Evolutionary conservation across 2,888 invertebrate species (phyloP).

Genomic region (Chironomus tentans): DNA sequence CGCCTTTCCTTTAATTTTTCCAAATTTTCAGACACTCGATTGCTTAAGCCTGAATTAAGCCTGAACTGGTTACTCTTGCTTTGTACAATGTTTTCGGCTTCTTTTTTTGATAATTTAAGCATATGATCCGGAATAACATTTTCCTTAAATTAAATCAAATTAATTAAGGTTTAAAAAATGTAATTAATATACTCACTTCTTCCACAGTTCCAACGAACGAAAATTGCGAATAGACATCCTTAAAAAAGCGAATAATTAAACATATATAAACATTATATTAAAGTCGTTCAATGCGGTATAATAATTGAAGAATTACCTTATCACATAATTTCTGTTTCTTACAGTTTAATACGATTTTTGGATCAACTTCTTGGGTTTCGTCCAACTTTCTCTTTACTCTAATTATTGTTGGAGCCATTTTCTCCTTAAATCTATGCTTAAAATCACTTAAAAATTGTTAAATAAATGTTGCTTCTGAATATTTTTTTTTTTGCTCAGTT

Average conservation of each 20-base stretch:
- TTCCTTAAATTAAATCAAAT: neutral
- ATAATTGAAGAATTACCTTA: slow-evolving; percentile 29
- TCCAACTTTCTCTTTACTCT: slow-evolving; percentile 63
- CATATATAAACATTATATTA: too few relatives aligned
- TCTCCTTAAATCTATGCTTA: neutral
- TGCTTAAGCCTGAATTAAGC: slow-evolving; percentile 42
- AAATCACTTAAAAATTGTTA: neutral
- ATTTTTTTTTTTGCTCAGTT: too few relatives aligned
- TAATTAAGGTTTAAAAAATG: neutral
- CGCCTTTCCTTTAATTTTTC: slow-evolving; percentile 45
- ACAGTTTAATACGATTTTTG: slow-evolving; percentile 60
- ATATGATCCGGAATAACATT: slow-evolving; percentile 35
- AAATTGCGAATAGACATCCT: slow-evolving; percentile 49
- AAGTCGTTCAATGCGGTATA: too few relatives aligned
- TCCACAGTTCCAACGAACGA: slow-evolving; percentile 64
- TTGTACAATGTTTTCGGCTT: slow-evolving; percentile 44
- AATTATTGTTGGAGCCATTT: slow-evolving; percentile 48
- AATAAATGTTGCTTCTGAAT: too few relatives aligned
- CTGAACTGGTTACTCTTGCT: slow-evolving; percentile 40
- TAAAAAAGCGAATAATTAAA: too few relatives aligned
- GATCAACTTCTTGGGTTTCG: slow-evolving; percentile 53
- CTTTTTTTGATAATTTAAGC: slow-evolving; percentile 43
- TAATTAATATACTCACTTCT: slow-evolving; percentile 44
- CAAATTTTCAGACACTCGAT: slow-evolving; percentile 41
- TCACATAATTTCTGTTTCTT: slow-evolving; percentile 55